phyloP scores from a whole-genome alignment of 1,140 invertebrate species.

The Sipha flava region DNA sequence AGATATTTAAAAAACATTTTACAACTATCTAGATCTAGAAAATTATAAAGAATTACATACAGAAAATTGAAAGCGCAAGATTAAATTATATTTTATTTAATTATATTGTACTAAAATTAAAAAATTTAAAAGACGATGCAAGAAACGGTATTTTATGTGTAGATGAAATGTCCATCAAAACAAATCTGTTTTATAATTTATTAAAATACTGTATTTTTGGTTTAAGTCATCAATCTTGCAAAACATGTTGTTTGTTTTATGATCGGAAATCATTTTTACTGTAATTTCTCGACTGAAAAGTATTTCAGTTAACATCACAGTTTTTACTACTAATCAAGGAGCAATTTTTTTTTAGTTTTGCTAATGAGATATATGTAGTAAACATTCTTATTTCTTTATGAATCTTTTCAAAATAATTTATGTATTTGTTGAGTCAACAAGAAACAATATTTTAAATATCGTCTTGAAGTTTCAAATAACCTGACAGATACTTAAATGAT shows the following conservation, averaged over 20 bases:
- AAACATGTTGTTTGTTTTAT: background rate
- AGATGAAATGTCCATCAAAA: background rate
- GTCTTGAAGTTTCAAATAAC: background rate
- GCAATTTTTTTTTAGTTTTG: background rate
- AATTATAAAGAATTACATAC: background rate
- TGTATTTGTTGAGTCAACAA: background rate
- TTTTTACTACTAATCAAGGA: background rate
- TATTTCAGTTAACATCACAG: background rate
- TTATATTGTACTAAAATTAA: background rate
- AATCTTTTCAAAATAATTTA: background rate
- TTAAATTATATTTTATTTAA: background rate
- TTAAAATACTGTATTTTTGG: background rate
- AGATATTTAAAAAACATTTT: background rate
- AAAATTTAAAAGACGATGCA: background rate
- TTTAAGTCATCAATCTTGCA: background rate
- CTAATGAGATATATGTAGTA: background rate
- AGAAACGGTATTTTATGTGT: background rate
- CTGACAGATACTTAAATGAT: background rate
- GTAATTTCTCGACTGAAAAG: background rate
- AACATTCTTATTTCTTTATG: background rate
- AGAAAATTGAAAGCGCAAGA: background rate
- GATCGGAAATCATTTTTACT: background rate
- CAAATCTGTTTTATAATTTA: background rate
- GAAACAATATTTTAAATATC: background rate
- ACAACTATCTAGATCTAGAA: background rate